phyloP scores from a whole-genome alignment of 2,888 invertebrate genomes.

The Zele albiditarsus region DNA sequence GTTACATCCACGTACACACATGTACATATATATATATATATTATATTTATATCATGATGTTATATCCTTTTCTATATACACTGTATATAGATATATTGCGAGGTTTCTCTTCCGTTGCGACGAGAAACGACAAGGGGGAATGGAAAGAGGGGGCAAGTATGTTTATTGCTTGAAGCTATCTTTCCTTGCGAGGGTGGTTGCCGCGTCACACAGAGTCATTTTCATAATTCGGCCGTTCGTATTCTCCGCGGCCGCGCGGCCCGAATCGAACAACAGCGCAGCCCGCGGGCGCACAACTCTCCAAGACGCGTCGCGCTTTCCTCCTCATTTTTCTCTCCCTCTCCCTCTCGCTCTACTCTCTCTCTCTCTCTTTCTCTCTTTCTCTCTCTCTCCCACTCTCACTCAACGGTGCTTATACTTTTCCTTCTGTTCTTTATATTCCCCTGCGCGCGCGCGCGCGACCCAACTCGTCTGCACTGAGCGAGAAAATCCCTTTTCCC shows the following conservation, averaged over 20 bases:
- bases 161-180: slow-evolving; percentile 73
- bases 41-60: slow-evolving; percentile 5
- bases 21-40: neutral
- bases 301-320: slow-evolving; percentile 53
- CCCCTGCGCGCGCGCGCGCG: neutral
- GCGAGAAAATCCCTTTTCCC: slow-evolving; percentile 32
- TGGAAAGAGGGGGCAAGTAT: slow-evolving; percentile 58
- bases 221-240: slow-evolving; percentile 79
- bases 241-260: slow-evolving; percentile 75
- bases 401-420: slow-evolving; percentile 19
- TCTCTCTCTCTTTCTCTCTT: slow-evolving; percentile 23
- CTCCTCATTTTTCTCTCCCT: slow-evolving; percentile 39
- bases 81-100: neutral
- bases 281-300: slow-evolving; percentile 67
- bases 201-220: slow-evolving; percentile 75
- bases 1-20: slow-evolving; percentile 23
- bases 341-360: slow-evolving; percentile 25
- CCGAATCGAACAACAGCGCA: slow-evolving; percentile 75
- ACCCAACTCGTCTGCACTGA: slow-evolving; percentile 5
- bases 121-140: slow-evolving; percentile 13
- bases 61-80: slow-evolving; percentile 16
- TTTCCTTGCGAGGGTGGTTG: slow-evolving; percentile 69
- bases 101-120: neutral
- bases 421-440: neutral
- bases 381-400: slow-evolving; percentile 35